These are phyloP conservation scores for Pyrocephalus nanus DNA, from an alignment of 2,797 vertebrate genomes.

Conservation along the genomic window DNA sequence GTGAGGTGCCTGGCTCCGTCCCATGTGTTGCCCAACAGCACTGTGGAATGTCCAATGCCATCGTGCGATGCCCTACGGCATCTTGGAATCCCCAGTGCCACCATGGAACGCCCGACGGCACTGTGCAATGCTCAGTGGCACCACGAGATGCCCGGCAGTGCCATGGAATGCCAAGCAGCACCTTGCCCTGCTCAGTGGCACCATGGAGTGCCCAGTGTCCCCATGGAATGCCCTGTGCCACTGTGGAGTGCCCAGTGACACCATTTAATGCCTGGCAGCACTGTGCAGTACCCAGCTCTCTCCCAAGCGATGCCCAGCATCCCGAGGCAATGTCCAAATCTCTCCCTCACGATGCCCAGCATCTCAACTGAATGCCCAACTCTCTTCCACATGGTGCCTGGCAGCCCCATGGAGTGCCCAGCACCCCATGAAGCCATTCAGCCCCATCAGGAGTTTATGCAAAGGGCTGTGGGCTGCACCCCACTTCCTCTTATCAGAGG, in stretches of 20 bases:
- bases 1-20: neutral
- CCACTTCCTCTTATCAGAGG: accelerated
- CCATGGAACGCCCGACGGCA: accelerated
- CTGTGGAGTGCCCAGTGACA: accelerated
- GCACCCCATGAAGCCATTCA: accelerated
- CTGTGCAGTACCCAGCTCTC: accelerated
- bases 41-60: neutral
- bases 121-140: accelerated
- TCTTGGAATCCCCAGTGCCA: neutral
- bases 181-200: accelerated
- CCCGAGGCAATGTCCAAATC: neutral
- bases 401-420: neutral
- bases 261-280: accelerated
- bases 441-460: neutral
- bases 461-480: neutral
- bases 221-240: accelerated
- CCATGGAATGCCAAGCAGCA: accelerated
- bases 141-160: accelerated
- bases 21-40: neutral
- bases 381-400: neutral
- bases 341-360: neutral
- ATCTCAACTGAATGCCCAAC: accelerated
- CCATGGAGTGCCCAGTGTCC: accelerated
- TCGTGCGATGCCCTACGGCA: accelerated
- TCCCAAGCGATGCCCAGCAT: accelerated